Conservation (phyloP, 2,113 vertebrate species). For the Cheilinus undulatus region DNA sequence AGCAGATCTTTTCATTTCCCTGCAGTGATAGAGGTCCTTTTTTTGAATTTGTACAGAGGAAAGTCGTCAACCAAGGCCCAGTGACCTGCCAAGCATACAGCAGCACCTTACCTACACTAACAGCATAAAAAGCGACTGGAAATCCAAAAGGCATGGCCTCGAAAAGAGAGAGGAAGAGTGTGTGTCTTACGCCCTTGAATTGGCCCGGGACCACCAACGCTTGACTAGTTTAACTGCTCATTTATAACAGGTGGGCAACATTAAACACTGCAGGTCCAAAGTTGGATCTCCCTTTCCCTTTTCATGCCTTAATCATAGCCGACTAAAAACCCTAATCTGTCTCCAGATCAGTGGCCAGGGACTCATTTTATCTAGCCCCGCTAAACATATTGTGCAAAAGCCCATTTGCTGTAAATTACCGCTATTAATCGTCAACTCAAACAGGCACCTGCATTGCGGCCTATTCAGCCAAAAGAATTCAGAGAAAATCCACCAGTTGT, state of each 20-base stretch:
- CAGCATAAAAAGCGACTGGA: conserved; percentile 14
- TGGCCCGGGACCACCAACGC: conserved; percentile 69
- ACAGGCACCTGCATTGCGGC: conserved; percentile 58
- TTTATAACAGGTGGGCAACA: conserved; percentile 78
- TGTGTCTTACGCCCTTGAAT: conserved; percentile 73
- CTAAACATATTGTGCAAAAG: conserved; percentile 78
- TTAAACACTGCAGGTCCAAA: conserved; percentile 70
- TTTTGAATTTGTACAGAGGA: conserved; percentile 59
- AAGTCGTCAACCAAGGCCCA: conserved; percentile 40
- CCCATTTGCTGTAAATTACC: conserved; percentile 79
- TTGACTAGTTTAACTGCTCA: conserved; percentile 77
- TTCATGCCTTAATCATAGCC: conserved; percentile 78
- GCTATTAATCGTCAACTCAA: conserved; percentile 79
- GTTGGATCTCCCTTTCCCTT: conserved; percentile 68
- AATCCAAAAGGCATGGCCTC: conserved; percentile 17
- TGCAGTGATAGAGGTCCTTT: conserved; percentile 73
- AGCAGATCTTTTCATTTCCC: conserved; percentile 69
- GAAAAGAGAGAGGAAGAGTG: conserved; percentile 31
- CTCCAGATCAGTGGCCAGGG: conserved; percentile 81
- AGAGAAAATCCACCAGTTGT: conserved; percentile 43
- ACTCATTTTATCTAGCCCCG: conserved; percentile 75
- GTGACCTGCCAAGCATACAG: conserved; percentile 58
- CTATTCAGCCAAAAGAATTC: conserved; percentile 39
- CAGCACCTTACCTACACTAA: conserved; percentile 36
- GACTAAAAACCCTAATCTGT: conserved; percentile 77